phyloP scores from a whole-genome alignment of 2,797 vertebrate species.

The Eurystomus glaucurus region DNA sequence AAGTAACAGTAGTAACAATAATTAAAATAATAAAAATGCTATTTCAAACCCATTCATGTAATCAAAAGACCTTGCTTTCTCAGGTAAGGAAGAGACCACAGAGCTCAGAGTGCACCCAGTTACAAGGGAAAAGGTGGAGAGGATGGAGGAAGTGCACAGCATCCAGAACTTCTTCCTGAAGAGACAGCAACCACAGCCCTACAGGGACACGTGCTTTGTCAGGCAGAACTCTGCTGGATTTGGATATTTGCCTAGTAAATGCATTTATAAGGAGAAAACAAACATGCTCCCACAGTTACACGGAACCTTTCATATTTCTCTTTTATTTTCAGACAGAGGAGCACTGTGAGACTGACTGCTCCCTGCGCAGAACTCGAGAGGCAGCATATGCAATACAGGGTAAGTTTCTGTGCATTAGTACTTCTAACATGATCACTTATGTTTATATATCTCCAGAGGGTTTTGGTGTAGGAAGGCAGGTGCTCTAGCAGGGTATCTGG shows the following conservation, averaged over 20 bases:
- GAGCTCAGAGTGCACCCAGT: rapidly evolving
- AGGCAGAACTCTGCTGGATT: background rate
- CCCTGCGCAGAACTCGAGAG: background rate
- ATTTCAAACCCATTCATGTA: background rate
- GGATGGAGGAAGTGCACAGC: background rate
- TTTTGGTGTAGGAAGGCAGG: constrained; percentile 43
- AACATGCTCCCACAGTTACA: background rate
- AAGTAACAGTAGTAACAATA: background rate
- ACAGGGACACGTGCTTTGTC: background rate
- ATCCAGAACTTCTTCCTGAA: background rate
- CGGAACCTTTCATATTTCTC: background rate
- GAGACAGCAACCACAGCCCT: rapidly evolving
- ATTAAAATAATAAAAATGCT: background rate
- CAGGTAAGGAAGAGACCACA: background rate
- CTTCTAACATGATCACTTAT: constrained; percentile 58
- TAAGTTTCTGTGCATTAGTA: constrained; percentile 47
- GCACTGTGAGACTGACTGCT: background rate
- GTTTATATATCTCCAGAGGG: constrained; percentile 58
- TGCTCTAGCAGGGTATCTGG: constrained; percentile 44
- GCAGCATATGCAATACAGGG: background rate
- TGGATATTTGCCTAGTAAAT: background rate
- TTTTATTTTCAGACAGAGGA: background rate
- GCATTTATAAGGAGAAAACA: background rate
- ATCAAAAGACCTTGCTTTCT: background rate
- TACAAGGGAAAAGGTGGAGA: background rate